Conservation (phyloP, 1,140 invertebrate species). For the Drepana arcuata region DNA sequence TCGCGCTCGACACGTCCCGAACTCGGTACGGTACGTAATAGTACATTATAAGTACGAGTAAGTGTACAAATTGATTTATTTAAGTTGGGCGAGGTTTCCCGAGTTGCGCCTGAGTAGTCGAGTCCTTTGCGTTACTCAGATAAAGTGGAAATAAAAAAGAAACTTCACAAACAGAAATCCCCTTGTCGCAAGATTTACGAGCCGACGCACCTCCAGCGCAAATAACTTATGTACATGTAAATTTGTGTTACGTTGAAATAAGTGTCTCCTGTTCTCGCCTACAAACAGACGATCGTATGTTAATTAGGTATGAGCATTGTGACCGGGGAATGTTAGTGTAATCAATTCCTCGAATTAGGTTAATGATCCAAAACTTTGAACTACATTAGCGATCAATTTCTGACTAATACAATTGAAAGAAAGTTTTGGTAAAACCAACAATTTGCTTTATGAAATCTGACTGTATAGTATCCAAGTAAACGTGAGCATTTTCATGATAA, state of each 20-base stretch:
- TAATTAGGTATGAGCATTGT: slow-evolving; percentile 1
- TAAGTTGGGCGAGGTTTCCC: slow-evolving; percentile 58
- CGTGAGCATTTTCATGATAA: slow-evolving; percentile 45
- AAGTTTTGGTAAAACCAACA: slow-evolving; percentile 60
- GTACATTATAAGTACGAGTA: slow-evolving; percentile 60
- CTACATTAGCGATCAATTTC: slow-evolving; percentile 60
- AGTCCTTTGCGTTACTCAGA: slow-evolving; percentile 61
- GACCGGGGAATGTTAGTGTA: background rate
- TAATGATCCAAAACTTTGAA: slow-evolving; percentile 45
- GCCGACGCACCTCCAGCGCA: slow-evolving; percentile 51
- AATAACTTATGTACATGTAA: slow-evolving; percentile 58
- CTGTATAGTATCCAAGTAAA: slow-evolving; percentile 44
- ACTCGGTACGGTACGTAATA: slow-evolving; percentile 23
- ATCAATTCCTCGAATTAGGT: slow-evolving; percentile 18
- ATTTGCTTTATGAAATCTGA: slow-evolving; percentile 61
- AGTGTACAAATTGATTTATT: slow-evolving; percentile 71
- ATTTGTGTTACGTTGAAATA: slow-evolving; percentile 45
- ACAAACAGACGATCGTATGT: slow-evolving; percentile 3
- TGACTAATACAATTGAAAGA: slow-evolving; percentile 51
- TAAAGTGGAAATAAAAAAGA: slow-evolving; percentile 69
- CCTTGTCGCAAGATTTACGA: slow-evolving; percentile 68
- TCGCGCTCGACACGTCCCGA: slow-evolving; percentile 37
- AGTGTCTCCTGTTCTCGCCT: slow-evolving; percentile 3
- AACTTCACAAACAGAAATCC: slow-evolving; percentile 69
- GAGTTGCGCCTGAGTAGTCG: slow-evolving; percentile 63